Evolutionary conservation across 2,888 invertebrate genomes (phyloP).

Genomic region (Zaprionus lineosus): DNA sequence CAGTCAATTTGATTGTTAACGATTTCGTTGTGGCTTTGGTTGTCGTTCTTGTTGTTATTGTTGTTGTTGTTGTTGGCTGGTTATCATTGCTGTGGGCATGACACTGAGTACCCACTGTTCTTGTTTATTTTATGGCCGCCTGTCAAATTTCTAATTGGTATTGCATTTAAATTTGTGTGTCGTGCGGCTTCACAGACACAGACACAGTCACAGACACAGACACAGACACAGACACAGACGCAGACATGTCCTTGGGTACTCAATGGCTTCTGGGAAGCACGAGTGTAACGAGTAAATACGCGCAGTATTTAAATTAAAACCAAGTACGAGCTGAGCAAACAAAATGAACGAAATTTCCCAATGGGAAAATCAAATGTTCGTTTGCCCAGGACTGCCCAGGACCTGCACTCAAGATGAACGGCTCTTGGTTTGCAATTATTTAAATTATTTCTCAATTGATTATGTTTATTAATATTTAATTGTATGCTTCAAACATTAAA

Average conservation of each 20-base stretch:
- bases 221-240: too few relatives aligned
- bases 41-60: conserved; percentile 3
- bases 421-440: too few relatives aligned
- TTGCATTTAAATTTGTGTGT: conserved; percentile 51
- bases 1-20: conserved; percentile 56
- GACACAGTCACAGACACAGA: too few relatives aligned
- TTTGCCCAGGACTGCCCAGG: too few relatives aligned
- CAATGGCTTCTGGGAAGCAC: neutral
- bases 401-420: too few relatives aligned
- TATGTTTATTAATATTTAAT: too few relatives aligned
- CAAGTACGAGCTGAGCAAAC: too few relatives aligned
- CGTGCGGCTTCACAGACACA: conserved; percentile 28
- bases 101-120: neutral
- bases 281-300: too few relatives aligned
- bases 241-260: neutral
- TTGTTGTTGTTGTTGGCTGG: neutral
- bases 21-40: conserved; percentile 12
- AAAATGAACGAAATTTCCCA: neutral
- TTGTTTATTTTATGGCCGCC: conserved; percentile 5
- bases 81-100: neutral
- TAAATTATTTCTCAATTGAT: too few relatives aligned
- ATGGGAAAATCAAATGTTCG: too few relatives aligned
- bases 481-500: too few relatives aligned
- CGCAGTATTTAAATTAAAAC: too few relatives aligned
- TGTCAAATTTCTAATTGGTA: conserved; percentile 52